Base-by-base conservation (phyloP, 2,797 vertebrate genomes). In the Enteromius viviparus region DNA sequence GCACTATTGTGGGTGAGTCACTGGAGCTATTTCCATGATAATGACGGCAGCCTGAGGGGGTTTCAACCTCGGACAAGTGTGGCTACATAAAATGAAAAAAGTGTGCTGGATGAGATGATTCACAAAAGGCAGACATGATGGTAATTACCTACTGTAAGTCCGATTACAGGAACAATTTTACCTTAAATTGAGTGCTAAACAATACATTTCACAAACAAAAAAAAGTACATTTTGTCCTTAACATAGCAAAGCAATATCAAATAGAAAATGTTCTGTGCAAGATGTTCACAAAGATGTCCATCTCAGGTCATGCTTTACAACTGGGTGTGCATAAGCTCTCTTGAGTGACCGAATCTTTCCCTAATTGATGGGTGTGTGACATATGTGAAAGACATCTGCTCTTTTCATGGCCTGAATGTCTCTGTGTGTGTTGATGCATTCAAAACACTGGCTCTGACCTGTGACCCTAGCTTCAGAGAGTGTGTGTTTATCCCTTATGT, bases 301-400 rank as follows among this genome's bases (percentile, higher is more conserved):
- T 81, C 45, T 65, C 45, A 64, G 55, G 69, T 81, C 79, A 74
- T 65, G 26, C 29, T 81, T 75, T 65, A 81, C n/a, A 75, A 65
- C 11, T 65, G 70, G 60, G 29, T 66, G n/a, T 53, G 29, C 60
- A 65, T 65, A 40, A 75, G 80, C 29, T 11, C 71, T 37, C 68
- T 42, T 64, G 45, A 53, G 32, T 53, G 80, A 75, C 70, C 6
- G 17, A 40, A 40, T 40, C 45, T 6, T 68, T 7, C 71, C 15
- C n/a, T 81, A 81, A 81, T 81, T 81, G n/a, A 81, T 65, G 58
- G 80, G 42, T 75, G 58, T 75, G 70, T 65, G 70, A 75, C 80
- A 81, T 81, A 81, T 75, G 70, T 75, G 23, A 65, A 71, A 75
- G 80, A 81, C 80, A 81, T 81, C 80, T 81, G 80, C 60, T 81